Conservation (phyloP, 2,113 vertebrate genomes). For the Seriola rivoliana region DNA sequence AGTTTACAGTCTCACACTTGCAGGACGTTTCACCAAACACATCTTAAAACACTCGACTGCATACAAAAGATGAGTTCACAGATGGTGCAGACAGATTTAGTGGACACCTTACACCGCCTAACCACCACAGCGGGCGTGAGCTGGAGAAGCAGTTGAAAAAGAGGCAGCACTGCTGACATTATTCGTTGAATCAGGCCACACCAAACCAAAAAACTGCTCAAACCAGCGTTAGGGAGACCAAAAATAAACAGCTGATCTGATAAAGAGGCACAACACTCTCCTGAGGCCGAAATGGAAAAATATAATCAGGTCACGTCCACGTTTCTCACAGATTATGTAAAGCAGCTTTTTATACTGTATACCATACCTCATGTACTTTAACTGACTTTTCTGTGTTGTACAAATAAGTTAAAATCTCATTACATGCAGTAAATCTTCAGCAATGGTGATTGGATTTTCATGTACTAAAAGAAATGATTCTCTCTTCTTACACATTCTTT, state of each 20-base stretch:
- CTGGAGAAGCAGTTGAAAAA: conserved; percentile 1
- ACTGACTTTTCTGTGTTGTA: too few species aligned
- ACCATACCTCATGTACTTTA: too few species aligned
- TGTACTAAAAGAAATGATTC: background rate
- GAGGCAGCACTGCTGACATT: conserved; percentile 24
- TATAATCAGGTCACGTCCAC: conserved; percentile 45
- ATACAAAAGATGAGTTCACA: background rate
- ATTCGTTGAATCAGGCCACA: conserved; percentile 55
- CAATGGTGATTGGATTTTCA: too few species aligned
- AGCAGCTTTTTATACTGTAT: background rate
- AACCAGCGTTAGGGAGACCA: conserved; percentile 34
- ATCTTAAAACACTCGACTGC: background rate
- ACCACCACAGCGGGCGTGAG: background rate
- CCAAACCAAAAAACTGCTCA: background rate
- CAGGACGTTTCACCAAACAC: background rate
- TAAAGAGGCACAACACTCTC: conserved; percentile 34
- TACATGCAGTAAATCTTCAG: too few species aligned
- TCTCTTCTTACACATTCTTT: too few species aligned
- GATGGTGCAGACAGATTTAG: background rate
- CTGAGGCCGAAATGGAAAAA: conserved; percentile 33
- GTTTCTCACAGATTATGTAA: conserved; percentile 35
- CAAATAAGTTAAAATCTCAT: background rate
- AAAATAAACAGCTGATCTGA: conserved; percentile 61
- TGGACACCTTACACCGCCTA: background rate
- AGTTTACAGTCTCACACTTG: background rate